These are phyloP conservation scores for Diorhabda sublineata DNA, from an alignment of 1,140 invertebrate species.

Conservation along the genomic window DNA sequence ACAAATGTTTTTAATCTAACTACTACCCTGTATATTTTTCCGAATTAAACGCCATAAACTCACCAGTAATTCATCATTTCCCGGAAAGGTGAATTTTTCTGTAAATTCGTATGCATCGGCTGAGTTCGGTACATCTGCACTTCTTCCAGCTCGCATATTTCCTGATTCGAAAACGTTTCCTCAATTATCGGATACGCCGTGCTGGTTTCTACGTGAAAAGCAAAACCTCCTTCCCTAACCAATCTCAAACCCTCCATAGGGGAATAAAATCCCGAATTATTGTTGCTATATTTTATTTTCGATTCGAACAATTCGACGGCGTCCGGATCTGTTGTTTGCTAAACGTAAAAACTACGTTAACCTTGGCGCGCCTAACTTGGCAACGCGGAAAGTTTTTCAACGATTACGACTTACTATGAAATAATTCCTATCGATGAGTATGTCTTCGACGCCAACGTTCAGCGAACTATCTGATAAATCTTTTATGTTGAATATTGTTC, in stretches of 20 bases:
- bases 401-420: slow-evolving; percentile 24
- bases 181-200: slow-evolving; percentile 40
- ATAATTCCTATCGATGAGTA: slow-evolving; percentile 33
- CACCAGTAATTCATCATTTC: slow-evolving; percentile 34
- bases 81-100: slow-evolving; percentile 30
- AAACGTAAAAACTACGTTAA: background rate
- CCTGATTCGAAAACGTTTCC: slow-evolving; percentile 30
- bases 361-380: too few relatives aligned
- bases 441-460: slow-evolving; percentile 28
- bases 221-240: slow-evolving; percentile 35
- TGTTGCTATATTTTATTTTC: slow-evolving; percentile 14
- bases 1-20: too few relatives aligned
- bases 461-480: slow-evolving; percentile 28
- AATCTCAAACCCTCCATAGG: slow-evolving; percentile 30
- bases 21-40: too few relatives aligned
- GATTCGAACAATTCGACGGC: slow-evolving; percentile 8
- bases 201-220: slow-evolving; percentile 37
- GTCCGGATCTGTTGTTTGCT: slow-evolving; percentile 22
- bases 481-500: slow-evolving; percentile 52
- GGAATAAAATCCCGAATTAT: slow-evolving; percentile 27
- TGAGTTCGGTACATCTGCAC: slow-evolving; percentile 35
- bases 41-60: background rate
- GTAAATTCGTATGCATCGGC: slow-evolving; percentile 34
- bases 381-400: too few relatives aligned
- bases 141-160: slow-evolving; percentile 40